Evolutionary conservation across 2,888 invertebrate genomes (phyloP).

Genomic region (Ethmia dodecea): DNA sequence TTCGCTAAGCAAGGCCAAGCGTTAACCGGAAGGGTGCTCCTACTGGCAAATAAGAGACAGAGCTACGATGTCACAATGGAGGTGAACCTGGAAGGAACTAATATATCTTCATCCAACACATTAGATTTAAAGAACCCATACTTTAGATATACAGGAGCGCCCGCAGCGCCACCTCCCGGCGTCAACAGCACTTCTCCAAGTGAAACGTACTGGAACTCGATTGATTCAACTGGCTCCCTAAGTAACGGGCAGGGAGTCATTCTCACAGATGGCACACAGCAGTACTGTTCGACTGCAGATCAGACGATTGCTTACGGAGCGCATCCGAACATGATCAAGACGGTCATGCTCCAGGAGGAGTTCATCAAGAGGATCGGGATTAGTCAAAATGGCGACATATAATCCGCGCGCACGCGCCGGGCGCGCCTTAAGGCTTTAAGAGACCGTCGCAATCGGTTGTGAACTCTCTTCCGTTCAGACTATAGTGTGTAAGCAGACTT

Average conservation of each 20-base stretch:
- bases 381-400: constrained; percentile 74
- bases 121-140: constrained; percentile 99
- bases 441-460: constrained; percentile 73
- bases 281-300: constrained; percentile 61
- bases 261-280: constrained; percentile 58
- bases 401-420: constrained; percentile 70
- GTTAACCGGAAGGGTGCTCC: constrained; percentile 89
- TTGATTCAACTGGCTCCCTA: constrained; percentile 83
- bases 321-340: constrained; percentile 70
- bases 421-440: constrained; percentile 72
- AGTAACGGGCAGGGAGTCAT: constrained; percentile 66
- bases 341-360: constrained; percentile 73
- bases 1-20: constrained; percentile 96
- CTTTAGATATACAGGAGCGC: constrained; percentile 96
- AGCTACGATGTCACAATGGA: constrained; percentile 99
- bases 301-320: constrained; percentile 56
- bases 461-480: constrained; percentile 69
- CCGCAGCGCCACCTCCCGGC: constrained; percentile 95
- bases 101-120: constrained; percentile 91
- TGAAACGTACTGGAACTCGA: constrained; percentile 93
- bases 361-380: constrained; percentile 74
- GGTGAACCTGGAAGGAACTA: constrained; percentile 92
- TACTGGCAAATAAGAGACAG: constrained; percentile 96
- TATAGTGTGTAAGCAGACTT: constrained; percentile 71
- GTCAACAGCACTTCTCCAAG: constrained; percentile 94